Evolutionary conservation across 2,113 vertebrate genomes (phyloP).

Genomic region (Fregata magnificens): DNA sequence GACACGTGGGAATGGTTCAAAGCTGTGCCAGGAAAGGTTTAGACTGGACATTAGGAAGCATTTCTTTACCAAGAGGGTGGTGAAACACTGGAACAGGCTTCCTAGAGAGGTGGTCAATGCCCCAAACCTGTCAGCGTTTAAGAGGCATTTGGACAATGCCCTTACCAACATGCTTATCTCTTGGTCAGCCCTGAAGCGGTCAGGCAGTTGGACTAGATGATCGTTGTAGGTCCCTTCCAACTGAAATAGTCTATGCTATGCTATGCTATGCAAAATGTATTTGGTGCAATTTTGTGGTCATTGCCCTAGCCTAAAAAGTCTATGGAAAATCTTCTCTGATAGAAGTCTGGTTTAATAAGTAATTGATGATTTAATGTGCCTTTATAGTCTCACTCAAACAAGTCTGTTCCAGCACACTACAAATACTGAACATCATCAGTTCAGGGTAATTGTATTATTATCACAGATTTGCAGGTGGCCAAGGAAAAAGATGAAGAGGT

Average conservation of each 20-base stretch:
- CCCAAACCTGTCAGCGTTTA: background rate
- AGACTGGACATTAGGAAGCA: background rate
- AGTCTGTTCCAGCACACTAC: background rate
- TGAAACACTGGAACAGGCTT: background rate
- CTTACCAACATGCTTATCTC: background rate
- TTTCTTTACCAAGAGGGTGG: background rate
- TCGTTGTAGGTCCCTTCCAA: background rate
- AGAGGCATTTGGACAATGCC: background rate
- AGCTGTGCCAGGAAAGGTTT: background rate
- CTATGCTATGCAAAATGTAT: background rate
- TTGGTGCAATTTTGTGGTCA: background rate
- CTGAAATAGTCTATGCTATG: background rate
- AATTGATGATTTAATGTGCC: background rate
- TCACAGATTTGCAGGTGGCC: background rate
- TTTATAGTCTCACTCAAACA: background rate
- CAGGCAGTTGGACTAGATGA: background rate
- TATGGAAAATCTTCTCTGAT: background rate
- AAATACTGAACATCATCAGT: background rate
- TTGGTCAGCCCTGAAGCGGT: background rate
- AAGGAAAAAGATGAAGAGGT: background rate
- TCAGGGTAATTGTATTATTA: background rate
- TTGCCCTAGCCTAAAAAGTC: background rate
- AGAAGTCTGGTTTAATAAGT: background rate
- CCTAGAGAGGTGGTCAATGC: accelerated
- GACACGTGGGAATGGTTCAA: background rate